Evolutionary conservation across 2,888 invertebrate genomes (phyloP), one percentile per base, ranked within the genome.

Genomic region (Synanthedon formicaeformis): DNA sequence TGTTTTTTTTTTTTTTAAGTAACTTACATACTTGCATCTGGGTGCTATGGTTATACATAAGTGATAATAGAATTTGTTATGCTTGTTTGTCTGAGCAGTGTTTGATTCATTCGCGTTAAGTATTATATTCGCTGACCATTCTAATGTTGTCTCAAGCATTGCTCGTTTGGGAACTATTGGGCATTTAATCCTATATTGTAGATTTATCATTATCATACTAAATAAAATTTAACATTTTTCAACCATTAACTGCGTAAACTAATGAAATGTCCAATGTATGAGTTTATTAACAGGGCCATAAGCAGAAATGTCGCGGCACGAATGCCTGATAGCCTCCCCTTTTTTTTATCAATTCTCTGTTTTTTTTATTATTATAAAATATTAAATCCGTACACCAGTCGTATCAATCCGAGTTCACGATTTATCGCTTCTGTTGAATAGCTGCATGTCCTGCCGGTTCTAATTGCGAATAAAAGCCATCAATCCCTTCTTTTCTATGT

Each of bases 141-240:
- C 40, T 16, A 48, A 16, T 50, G 41, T n/a, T 75, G 78, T 69
- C 52, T 80, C 86, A 73, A 76, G 71, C 75, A 73, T 74, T 74
- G 80, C 75, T 75, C 78, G 62, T 67, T 61, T 84, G 88, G 88
- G 88, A 83, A 86, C 88, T 88, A 86, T 88, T 88, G 88, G 88
- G 88, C 88, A 88, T 88, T 86, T 88, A 88, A 88, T 87, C 81
- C 83, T 86, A 77, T 87, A 81, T 77, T 80, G 84, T 86, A 86
- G 85, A 83, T 75, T 50, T 82, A 81, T 81, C 86, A 85, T 85
- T 84, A 82, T 84, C 85, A 87, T 83, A 86, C 87, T 86, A 86
- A 86, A 85, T 85, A 81, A 23, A 81, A 78, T 81, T 84, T 86
- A 86, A 86, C 85, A 85, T 80, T 75, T 18, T 79, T 81, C 84